Percentiles rank a stretch among this genome's conserved stretches.
Evolutionary conservation across 2,888 invertebrate species (phyloP).

Genomic region (Thumatha senex): DNA sequence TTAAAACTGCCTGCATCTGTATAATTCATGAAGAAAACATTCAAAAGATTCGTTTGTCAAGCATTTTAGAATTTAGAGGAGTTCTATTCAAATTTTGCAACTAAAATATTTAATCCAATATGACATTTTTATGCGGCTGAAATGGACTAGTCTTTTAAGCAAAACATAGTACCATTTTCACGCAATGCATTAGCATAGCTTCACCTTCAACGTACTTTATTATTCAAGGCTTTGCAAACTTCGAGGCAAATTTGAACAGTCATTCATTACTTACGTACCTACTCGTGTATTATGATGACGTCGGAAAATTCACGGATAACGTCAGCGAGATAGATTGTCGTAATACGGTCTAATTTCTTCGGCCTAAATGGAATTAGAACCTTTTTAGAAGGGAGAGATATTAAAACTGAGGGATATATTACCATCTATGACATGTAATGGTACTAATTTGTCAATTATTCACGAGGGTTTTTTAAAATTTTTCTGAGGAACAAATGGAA

Average conservation of each 20-base stretch:
- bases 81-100: too few species aligned
- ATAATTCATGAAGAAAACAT: too few species aligned
- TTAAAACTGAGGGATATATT: conserved; percentile 4
- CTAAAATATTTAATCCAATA: not conserved
- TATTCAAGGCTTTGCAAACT: conserved; percentile 6
- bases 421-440: not conserved
- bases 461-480: too few species aligned
- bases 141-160: not conserved
- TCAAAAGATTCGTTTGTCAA: too few species aligned
- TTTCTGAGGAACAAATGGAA: too few species aligned
- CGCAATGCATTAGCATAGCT: not conserved
- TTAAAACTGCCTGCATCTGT: too few species aligned
- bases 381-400: conserved; percentile 3
- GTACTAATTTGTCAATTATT: too few species aligned
- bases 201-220: not conserved
- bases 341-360: conserved; percentile 11
- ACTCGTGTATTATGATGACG: conserved; percentile 9
- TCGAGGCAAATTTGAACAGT: too few species aligned
- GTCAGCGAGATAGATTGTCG: conserved; percentile 14
- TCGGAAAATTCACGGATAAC: conserved; percentile 13
- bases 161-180: not conserved
- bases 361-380: conserved; percentile 8
- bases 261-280: conserved; percentile 14
- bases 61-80: too few species aligned
- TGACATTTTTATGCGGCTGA: not conserved